A percentile compares a stretch with the other conserved stretches of the same genome.
Conservation (phyloP, 2,888 invertebrate genomes). For the Caenorhabditis sp. region DNA sequence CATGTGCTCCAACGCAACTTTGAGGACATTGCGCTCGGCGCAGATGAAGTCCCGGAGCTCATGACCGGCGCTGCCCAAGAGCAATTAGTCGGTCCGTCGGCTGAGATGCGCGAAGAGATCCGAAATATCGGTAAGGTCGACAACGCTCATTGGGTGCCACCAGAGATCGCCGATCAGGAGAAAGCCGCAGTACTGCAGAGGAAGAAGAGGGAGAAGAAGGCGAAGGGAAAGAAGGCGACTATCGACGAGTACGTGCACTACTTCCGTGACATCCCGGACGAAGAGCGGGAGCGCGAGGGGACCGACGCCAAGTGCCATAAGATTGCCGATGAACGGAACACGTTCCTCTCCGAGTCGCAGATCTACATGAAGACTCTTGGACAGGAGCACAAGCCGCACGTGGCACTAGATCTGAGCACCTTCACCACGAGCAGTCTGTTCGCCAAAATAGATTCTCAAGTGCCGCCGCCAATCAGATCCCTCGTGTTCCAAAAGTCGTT, state of each 20-base stretch:
- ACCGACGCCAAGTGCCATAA: background rate
- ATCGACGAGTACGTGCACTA: slow-evolving; percentile 32
- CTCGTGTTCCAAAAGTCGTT: slow-evolving; percentile 28
- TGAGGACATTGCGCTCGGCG: slow-evolving; percentile 10
- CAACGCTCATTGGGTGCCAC: slow-evolving; percentile 42
- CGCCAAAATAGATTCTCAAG: slow-evolving; percentile 16
- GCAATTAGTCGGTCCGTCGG: slow-evolving; percentile 3
- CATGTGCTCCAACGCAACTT: background rate
- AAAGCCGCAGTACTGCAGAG: slow-evolving; percentile 1
- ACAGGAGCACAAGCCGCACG: slow-evolving; percentile 25
- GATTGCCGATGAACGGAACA: slow-evolving; percentile 9
- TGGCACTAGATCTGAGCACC: slow-evolving; percentile 20
- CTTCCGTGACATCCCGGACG: slow-evolving; percentile 25
- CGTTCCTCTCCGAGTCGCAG: slow-evolving; percentile 11
- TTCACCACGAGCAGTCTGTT: slow-evolving; percentile 37
- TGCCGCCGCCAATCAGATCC: background rate
- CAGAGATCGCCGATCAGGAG: slow-evolving; percentile 11
- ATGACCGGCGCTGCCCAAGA: slow-evolving; percentile 7
- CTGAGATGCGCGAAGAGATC: slow-evolving; percentile 33
- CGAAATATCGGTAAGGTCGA: slow-evolving; percentile 42
- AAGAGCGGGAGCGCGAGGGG: slow-evolving; percentile 11
- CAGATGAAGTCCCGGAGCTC: slow-evolving; percentile 28
- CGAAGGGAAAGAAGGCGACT: slow-evolving; percentile 22
- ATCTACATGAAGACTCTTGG: slow-evolving; percentile 25
- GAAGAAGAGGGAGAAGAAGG: slow-evolving; percentile 33